These are phyloP conservation scores for Hypena proboscidalis DNA, from an alignment of 2,888 invertebrate genomes.

Conservation along the genomic window DNA sequence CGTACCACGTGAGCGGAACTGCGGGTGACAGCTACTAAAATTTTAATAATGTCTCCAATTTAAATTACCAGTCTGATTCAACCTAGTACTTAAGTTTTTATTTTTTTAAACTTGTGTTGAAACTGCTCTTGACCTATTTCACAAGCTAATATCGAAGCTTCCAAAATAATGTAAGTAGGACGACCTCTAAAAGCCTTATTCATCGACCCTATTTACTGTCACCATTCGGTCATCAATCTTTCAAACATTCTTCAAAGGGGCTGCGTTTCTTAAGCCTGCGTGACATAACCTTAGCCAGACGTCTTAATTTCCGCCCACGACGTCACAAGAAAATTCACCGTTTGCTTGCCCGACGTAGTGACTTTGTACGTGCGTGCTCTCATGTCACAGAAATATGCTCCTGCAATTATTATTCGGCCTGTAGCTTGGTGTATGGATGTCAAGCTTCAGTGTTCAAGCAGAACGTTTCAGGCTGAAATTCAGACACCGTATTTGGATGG, in stretches of 20 bases:
- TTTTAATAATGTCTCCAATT: no score
- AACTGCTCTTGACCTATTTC: no score
- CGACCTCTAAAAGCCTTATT: not conserved
- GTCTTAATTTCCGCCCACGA: constrained; percentile 50
- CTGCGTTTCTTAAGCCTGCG: constrained; percentile 10
- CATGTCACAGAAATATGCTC: constrained; percentile 28
- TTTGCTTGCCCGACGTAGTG: constrained; percentile 33
- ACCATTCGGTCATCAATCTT: constrained; percentile 28
- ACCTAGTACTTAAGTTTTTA: no score
- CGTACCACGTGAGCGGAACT: no score
- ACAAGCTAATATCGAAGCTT: no score
- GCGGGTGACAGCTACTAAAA: no score
- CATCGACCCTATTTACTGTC: constrained; percentile 17
- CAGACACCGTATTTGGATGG: not conserved
- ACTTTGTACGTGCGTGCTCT: constrained; percentile 30
- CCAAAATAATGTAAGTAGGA: not conserved
- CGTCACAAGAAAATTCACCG: constrained; percentile 42
- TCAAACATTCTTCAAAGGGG: constrained; percentile 18
- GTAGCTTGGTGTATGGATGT: no score
- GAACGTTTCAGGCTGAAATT: no score
- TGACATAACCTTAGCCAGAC: constrained; percentile 38
- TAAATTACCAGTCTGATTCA: no score
- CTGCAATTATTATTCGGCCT: no score
- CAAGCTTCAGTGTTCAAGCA: no score
- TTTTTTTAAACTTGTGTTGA: no score